Percentiles rank a stretch among this genome's conserved stretches.
Evolutionary conservation across 2,888 invertebrate species (phyloP).

Genomic region (Orthosia cruda): DNA sequence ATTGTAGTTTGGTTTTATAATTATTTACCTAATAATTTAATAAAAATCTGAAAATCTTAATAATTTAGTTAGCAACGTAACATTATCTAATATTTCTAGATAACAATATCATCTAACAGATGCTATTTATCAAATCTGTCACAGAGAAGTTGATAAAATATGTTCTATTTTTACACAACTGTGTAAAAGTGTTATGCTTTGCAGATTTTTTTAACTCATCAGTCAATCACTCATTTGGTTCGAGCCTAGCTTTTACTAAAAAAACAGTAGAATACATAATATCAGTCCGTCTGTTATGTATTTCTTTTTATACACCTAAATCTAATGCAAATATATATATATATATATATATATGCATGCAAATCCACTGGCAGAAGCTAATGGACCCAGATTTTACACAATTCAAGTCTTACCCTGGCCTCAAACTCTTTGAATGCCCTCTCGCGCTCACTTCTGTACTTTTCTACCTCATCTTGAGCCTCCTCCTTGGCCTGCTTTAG

Average conservation of each 20-base stretch:
- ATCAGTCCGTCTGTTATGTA: no score
- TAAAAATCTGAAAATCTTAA: not conserved
- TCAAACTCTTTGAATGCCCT: slow-evolving; percentile 98
- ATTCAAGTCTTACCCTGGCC: slow-evolving; percentile 93
- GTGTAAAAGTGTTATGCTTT: not conserved
- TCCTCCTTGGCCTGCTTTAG: slow-evolving; percentile 99
- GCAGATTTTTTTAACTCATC: no score
- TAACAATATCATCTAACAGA: slow-evolving; percentile 8
- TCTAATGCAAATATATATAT: no score
- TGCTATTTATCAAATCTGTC: slow-evolving; percentile 21
- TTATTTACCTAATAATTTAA: no score
- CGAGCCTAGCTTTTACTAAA: no score
- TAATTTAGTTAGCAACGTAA: not conserved
- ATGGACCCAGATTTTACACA: no score
- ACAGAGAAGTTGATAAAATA: slow-evolving; percentile 10
- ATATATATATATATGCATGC: no score
- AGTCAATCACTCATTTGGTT: no score
- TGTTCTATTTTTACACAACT: no score
- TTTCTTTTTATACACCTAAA: no score
- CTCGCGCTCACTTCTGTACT: slow-evolving; percentile 98
- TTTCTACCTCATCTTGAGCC: slow-evolving; percentile 99
- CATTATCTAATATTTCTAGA: slow-evolving; percentile 12
- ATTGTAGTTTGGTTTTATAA: not conserved
- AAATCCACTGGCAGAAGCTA: no score
- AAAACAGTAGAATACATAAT: no score